phyloP scores from a whole-genome alignment of 2,113 vertebrate species.

The Acrocephalus kingi region DNA sequence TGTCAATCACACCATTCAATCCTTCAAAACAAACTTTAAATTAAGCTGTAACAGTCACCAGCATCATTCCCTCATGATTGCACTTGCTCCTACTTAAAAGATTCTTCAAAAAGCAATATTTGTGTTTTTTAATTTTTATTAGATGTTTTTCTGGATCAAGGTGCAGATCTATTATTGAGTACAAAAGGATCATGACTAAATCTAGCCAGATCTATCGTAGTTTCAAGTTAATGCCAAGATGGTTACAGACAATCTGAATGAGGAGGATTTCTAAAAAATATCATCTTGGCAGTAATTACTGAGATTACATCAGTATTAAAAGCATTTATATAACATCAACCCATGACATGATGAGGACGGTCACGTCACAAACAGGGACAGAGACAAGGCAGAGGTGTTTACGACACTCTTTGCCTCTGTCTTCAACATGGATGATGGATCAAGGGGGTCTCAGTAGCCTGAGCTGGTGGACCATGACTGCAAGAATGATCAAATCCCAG shows the following conservation, averaged over 20 bases:
- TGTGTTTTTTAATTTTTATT: background rate
- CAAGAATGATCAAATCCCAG: background rate
- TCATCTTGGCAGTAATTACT: background rate
- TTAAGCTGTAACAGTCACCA: background rate
- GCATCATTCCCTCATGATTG: background rate
- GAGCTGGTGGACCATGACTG: background rate
- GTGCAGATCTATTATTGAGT: background rate
- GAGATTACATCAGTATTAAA: background rate
- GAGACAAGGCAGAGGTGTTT: background rate
- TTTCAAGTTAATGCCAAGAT: background rate
- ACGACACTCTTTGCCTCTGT: background rate
- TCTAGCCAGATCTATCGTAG: background rate
- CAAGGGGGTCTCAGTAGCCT: background rate
- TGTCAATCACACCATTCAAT: background rate
- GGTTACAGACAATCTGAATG: background rate
- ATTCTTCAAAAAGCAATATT: background rate
- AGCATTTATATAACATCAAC: background rate
- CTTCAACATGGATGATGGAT: background rate
- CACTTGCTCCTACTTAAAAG: background rate
- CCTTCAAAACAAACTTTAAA: slow-evolving; percentile 1
- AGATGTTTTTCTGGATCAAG: background rate
- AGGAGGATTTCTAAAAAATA: background rate
- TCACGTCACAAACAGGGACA: background rate
- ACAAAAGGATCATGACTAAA: background rate
- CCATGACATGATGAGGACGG: background rate